phyloP scores from a whole-genome alignment of 2,113 vertebrate genomes.

The Geococcyx californianus region DNA sequence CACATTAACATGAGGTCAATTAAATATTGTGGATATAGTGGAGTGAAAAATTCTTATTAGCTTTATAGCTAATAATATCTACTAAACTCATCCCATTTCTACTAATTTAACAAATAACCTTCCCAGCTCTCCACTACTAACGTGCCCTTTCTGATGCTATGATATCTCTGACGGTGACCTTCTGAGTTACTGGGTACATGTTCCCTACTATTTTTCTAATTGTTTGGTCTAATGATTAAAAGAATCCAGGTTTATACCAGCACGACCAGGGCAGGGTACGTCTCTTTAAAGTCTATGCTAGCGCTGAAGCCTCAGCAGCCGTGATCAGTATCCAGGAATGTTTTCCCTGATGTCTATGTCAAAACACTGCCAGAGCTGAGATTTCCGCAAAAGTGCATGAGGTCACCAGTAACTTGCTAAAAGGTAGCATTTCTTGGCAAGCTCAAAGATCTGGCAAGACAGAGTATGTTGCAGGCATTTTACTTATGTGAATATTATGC shows the following conservation, averaged over 20 bases:
- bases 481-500: neutral
- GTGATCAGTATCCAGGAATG: neutral
- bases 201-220: neutral
- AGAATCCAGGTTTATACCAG: neutral
- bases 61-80: neutral
- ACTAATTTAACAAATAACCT: neutral
- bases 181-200: accelerated
- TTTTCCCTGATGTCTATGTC: neutral
- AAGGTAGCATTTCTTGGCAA: neutral
- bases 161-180: neutral
- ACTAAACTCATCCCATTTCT: neutral
- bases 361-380: neutral
- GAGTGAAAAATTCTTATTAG: neutral
- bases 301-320: neutral
- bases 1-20: neutral
- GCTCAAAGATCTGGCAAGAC: neutral
- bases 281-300: neutral
- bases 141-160: neutral
- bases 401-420: neutral
- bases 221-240: neutral
- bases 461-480: neutral
- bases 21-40: neutral
- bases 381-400: neutral
- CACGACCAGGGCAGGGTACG: neutral
- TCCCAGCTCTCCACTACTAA: neutral